Conservation (phyloP, 2,797 vertebrate genomes). For the Chelidonichthys spinosus region DNA sequence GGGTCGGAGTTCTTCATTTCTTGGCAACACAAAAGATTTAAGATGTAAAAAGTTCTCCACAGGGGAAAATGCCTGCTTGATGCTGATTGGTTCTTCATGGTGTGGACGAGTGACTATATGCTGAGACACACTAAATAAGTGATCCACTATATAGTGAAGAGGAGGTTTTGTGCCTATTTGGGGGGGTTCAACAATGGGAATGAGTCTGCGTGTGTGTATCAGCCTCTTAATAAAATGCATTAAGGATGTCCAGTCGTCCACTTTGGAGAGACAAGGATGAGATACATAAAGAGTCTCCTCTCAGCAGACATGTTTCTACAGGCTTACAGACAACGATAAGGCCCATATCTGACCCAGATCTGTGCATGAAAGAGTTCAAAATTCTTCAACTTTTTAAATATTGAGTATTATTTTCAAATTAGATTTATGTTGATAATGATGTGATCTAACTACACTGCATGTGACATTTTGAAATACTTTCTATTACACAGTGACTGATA, state of each 20-base stretch:
- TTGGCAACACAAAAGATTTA: conserved; percentile 3
- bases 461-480: conserved; percentile 7
- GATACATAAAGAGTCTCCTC: not conserved
- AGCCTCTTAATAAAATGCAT: not conserved
- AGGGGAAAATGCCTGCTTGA: conserved; percentile 1
- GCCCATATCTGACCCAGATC: not conserved
- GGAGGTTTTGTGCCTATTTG: not conserved
- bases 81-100: conserved; percentile 33
- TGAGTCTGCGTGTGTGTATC: not conserved
- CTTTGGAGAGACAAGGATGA: not conserved
- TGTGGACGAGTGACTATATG: conserved; percentile 1
- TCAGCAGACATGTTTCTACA: conserved; percentile 34
- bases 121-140: not conserved
- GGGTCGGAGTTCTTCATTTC: conserved; percentile 4
- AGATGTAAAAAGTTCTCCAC: not conserved
- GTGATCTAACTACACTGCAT: not conserved
- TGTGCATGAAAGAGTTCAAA: not conserved
- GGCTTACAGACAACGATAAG: conserved; percentile 11
- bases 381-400: not conserved
- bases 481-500: not conserved
- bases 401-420: not conserved
- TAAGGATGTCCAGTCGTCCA: not conserved
- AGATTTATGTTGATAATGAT: not conserved
- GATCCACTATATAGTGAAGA: conserved; percentile 18
- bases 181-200: not conserved